These are phyloP conservation scores for Aphelocoma californica DNA, from an alignment of 2,797 vertebrate species.

Conservation along the genomic window DNA sequence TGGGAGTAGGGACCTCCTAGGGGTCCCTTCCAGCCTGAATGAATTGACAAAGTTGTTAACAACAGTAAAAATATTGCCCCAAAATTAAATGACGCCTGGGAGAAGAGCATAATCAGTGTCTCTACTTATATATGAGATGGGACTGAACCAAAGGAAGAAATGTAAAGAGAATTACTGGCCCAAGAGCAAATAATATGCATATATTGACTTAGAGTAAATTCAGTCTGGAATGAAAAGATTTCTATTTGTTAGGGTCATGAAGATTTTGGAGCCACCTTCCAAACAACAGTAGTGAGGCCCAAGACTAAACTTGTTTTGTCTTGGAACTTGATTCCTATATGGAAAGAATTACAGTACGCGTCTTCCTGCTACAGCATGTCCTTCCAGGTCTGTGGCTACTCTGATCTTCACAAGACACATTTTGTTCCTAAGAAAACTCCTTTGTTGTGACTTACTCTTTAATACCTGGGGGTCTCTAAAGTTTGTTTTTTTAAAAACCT, in stretches of 20 bases:
- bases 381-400: neutral
- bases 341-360: neutral
- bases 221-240: neutral
- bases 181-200: neutral
- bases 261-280: neutral
- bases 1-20: neutral
- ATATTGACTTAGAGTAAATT: neutral
- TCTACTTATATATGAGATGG: neutral
- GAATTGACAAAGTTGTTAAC: neutral
- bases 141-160: neutral
- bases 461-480: neutral
- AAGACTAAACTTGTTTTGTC: neutral
- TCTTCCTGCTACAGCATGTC: neutral
- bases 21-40: neutral
- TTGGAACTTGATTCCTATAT: neutral
- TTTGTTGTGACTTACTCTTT: neutral
- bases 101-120: neutral
- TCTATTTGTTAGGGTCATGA: neutral
- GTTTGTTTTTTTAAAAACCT: neutral
- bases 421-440: neutral
- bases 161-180: neutral
- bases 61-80: neutral
- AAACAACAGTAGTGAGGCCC: neutral
- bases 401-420: neutral
- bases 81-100: neutral